Base-by-base conservation (phyloP, 2,888 invertebrate species). In the Philonicus albiceps region DNA sequence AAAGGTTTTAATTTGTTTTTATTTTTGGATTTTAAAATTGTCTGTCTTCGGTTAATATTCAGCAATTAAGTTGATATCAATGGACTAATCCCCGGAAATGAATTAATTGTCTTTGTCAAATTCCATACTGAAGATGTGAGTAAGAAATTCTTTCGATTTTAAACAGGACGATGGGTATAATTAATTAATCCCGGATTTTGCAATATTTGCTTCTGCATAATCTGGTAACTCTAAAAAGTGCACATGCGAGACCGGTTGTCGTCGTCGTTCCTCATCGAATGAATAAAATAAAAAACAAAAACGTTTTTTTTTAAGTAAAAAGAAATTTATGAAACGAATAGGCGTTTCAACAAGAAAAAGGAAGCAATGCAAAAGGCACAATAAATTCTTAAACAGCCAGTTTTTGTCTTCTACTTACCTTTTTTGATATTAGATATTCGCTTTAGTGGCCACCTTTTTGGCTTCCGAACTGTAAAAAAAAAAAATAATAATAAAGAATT, bases 191-290 rank as follows among this genome's bases (percentile, higher is more conserved):
- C n/a, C 34, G 16, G 4, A 34, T 37, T 73, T 74, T 31, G 19
- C n/a, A 74, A 74, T 74, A 74, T 37, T 4, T 27, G 27, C 55
- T 81, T 30, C 43, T 49, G 49, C 49, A 81, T 30, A 73, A 43
- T 84, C 84, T 84, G 84, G 84, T 84, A 84, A 84, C 84, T 84
- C 84, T 73, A n/a, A 22, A 73, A 49, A 84, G 73, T 86, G 85
- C 76, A 86, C 55, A 86, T 86, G 75, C 85, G 86, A 86, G 86
- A 86, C 86, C 86, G 86, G 86, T 86, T 86, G 86, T 86, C 85
- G 85, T 85, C 85, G 75, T 75, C 53, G 34, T 83, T 83, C 81
- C 64, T 34, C 81, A 37, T 40, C 64, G 34, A 37, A 64, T 40
- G 27, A 31, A 43, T 16, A 43, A 43, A 43, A 43, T 72, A 73